phyloP scores from a whole-genome alignment of 2,888 invertebrate genomes.

The Lycia hirtaria region DNA sequence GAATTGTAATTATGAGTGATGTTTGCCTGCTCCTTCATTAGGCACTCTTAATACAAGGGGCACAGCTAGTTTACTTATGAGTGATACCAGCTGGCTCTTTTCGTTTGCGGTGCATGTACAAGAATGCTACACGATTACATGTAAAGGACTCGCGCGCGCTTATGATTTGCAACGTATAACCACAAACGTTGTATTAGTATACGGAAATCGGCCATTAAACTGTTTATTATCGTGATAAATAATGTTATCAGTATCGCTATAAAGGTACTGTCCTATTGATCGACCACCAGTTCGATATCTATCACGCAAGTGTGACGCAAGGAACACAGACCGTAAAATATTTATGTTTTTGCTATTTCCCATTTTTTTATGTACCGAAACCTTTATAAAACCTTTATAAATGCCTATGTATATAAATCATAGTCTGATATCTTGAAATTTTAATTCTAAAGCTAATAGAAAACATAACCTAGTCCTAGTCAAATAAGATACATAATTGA shows the following conservation, averaged over 20 bases:
- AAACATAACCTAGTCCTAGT: too few relatives aligned
- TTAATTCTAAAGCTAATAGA: not conserved
- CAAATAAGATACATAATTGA: too few relatives aligned
- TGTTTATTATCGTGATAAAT: slow-evolving; percentile 57
- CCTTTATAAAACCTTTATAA: slow-evolving; percentile 14
- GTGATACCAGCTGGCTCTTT: too few relatives aligned
- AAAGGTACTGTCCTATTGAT: slow-evolving; percentile 50
- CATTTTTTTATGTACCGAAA: slow-evolving; percentile 23
- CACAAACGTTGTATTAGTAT: slow-evolving; percentile 37
- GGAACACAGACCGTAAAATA: slow-evolving; percentile 50
- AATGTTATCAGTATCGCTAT: slow-evolving; percentile 45
- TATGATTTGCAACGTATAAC: too few relatives aligned
- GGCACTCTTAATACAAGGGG: too few relatives aligned
- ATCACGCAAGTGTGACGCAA: slow-evolving; percentile 59
- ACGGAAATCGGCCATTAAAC: slow-evolving; percentile 49
- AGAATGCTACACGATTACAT: too few relatives aligned
- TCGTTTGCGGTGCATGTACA: too few relatives aligned
- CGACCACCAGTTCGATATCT: slow-evolving; percentile 44
- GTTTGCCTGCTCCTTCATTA: too few relatives aligned
- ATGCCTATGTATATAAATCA: not conserved
- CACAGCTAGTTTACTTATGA: too few relatives aligned
- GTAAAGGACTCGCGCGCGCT: too few relatives aligned
- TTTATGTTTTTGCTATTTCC: slow-evolving; percentile 41
- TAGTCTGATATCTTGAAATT: not conserved
- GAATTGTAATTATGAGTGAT: too few relatives aligned